Evolutionary conservation across 2,113 vertebrate genomes (phyloP), one percentile per base, ranked within the genome.

Genomic region (Cariama cristata): DNA sequence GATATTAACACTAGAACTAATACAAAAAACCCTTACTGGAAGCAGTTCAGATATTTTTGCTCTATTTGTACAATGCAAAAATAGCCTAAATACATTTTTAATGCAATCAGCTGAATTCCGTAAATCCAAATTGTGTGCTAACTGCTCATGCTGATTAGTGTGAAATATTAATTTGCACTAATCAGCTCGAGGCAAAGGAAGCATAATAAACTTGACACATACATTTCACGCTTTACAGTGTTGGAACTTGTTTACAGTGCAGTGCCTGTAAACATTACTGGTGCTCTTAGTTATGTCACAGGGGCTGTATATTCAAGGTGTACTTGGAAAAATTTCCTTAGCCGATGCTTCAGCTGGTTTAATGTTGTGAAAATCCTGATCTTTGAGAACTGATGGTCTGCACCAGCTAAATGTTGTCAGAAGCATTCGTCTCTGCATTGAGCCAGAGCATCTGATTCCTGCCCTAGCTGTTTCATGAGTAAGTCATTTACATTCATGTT

Each of bases 121-220:
- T 96, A 96, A 97, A 97, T 94, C 89, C 96, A 97, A 97, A 96
- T 95, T 95, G 96, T 97, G 96, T 93, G 93, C 79, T 97, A 97
- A 97, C 94, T 95, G 95, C 87, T 97, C 91, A 95, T 94, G 95
- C 74, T 97, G 97, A 97, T 97, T 96, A 96, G 96, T 96, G 97
- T 97, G 97, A 97, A 97, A 97, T 97, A 97, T 97, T 97, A 97
- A 97, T 97, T 97, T 97, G 94, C 96, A 97, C 97, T 97, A 97
- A 97, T 97, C 97, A 97, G 93, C 95, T 79, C 6, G 55, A 96
- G 87, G 93, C 94, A 96, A 95, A 71, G 30, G 67, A 93, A 97
- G 95, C 97, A 97, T 97, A 97, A 97, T 97, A 97, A 97, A 95
- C 90, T 96, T 97, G 95, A 97, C 97, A 97, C 93, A 94, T 96